Conservation (phyloP, 2,113 vertebrate genomes). For the Pandion haliaetus region DNA sequence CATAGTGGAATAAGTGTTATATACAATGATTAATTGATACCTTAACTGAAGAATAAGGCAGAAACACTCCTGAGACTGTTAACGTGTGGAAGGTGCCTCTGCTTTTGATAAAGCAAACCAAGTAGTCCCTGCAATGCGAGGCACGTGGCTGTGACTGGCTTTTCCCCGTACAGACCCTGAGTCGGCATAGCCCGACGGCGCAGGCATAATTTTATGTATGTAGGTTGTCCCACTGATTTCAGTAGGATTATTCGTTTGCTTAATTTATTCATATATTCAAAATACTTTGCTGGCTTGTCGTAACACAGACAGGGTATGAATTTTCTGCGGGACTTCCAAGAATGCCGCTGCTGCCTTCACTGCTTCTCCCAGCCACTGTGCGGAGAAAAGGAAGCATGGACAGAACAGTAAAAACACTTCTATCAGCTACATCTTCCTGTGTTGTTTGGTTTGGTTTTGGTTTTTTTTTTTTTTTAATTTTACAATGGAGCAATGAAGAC, state of each 20-base stretch:
- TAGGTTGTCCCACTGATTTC: background rate
- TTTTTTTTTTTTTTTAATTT: background rate
- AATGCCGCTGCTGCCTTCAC: background rate
- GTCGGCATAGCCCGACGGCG: rapidly evolving
- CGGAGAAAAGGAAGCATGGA: constrained; percentile 11
- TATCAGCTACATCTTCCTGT: constrained; percentile 44
- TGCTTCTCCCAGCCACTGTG: background rate
- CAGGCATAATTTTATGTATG: background rate
- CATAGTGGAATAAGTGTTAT: background rate
- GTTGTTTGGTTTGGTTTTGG: background rate
- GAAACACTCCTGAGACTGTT: background rate
- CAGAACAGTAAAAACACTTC: background rate
- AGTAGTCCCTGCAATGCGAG: background rate
- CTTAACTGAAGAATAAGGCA: background rate
- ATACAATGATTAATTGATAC: background rate
- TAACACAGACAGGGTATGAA: background rate
- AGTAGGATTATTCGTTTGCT: background rate
- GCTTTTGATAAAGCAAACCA: background rate
- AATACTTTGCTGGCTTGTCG: background rate
- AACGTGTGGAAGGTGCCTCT: background rate
- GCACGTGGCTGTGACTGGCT: background rate
- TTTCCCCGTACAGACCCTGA: background rate
- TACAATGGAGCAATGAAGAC: constrained; percentile 60
- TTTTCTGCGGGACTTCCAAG: background rate
- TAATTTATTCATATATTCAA: background rate